Percentiles rank a stretch among this genome's conserved stretches.
phyloP scores from a whole-genome alignment of 2,888 invertebrate genomes.

The Tachina fera region DNA sequence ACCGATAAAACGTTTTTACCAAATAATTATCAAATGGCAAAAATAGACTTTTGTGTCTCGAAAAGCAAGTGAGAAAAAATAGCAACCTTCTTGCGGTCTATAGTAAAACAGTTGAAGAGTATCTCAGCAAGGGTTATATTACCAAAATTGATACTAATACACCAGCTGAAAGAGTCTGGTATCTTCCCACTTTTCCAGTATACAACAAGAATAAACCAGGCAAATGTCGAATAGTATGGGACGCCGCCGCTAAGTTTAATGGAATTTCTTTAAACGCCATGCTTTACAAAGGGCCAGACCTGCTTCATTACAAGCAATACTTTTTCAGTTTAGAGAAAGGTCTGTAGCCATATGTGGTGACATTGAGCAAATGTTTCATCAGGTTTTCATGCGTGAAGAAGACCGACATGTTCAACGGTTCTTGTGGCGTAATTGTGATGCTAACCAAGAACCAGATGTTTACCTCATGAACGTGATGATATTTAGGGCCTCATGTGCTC shows the following conservation, averaged over 20 bases:
- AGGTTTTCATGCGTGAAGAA: conserved; percentile 68
- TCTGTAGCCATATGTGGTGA: conserved; percentile 72
- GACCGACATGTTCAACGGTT: conserved; percentile 51
- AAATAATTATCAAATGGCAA: conserved; percentile 55
- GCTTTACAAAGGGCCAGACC: conserved; percentile 77
- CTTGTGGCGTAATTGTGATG: conserved; percentile 44
- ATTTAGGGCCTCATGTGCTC: conserved; percentile 56
- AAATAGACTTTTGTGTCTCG: conserved; percentile 24
- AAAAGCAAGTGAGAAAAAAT: conserved; percentile 52
- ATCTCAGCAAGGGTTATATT: conserved; percentile 70
- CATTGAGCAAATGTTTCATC: conserved; percentile 64
- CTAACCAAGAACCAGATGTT: conserved; percentile 28
- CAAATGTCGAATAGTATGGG: neutral
- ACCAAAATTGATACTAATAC: conserved; percentile 61
- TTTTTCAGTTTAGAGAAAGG: conserved; percentile 78
- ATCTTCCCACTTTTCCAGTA: conserved; percentile 73
- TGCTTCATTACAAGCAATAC: conserved; percentile 77
- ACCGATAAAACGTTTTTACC: conserved; percentile 18
- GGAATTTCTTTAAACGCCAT: neutral
- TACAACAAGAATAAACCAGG: conserved; percentile 73
- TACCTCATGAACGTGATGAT: conserved; percentile 55
- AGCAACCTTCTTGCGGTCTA: conserved; percentile 21
- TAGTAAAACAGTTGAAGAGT: conserved; percentile 57
- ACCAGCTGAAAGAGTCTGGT: conserved; percentile 69
- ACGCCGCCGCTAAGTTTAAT: conserved; percentile 58